Base-by-base conservation (phyloP, 2,888 invertebrate species). In the Leptinotarsa haldemani region DNA sequence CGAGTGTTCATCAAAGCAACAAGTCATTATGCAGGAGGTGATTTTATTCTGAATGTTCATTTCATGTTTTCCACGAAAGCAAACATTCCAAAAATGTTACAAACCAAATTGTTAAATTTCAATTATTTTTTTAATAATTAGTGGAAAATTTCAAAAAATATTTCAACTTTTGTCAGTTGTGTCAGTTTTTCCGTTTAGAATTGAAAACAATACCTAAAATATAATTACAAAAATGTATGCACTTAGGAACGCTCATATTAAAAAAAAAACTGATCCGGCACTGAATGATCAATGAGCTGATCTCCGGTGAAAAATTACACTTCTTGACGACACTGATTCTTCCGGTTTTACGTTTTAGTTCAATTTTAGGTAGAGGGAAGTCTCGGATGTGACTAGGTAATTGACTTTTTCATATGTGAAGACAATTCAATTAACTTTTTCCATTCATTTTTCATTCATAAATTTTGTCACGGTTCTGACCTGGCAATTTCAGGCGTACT, bases 301-400 rank as follows among this genome's bases (percentile, higher is more conserved):
- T 86, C 86, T 86, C 86, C 86, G 86, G 85, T 82, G 80, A 80
- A 80, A 83, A 84, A 84, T 85, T 84, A 83, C 85, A 84, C 85
- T 84, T 85, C 83, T 78, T 84, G 83, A 83, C 84, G 83, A 84
- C 83, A 83, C 80, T 76, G 76, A 77, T 73, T 80, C 81, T 84
- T 85, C 84, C 85, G 84, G 84, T 83, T 80, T 73, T 78, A 71
- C 78, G 76, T 77, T 12, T 40, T 40, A 9, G 40, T 40, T 40
- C 40, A 40, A 40, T 72, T 74, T 50, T 53, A 47, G 69, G 63
- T 70, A 67, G 71, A 71, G 74, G 74, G 71, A 69, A 63, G 71
- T 73, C 72, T 77, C 69, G 77, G 75, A 77, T 74, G 78, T 77
- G 72, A 72, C 69, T 77, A 30, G 74, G 64, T 72, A 77, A 77